phyloP scores from a whole-genome alignment of 2,113 vertebrate genomes.

The Pogonocichla stellata region DNA sequence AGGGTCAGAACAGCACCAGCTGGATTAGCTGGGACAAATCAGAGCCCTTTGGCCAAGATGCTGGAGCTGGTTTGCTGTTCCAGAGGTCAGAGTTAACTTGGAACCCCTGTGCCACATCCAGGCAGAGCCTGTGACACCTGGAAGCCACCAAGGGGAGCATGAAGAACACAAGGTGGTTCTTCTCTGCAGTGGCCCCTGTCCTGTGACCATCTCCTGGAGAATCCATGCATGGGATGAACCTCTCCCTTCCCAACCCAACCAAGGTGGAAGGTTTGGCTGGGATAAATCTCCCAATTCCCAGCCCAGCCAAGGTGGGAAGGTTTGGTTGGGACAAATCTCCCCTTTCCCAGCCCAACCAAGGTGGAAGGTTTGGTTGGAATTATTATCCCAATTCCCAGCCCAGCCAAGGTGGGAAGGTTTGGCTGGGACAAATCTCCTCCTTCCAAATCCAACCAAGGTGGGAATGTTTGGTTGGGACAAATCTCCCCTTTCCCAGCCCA shows the following conservation, averaged over 20 bases:
- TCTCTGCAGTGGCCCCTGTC: not conserved
- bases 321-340: fast-evolving
- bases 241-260: too few relatives aligned
- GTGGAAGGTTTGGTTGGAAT: not conserved
- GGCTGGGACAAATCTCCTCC: fast-evolving
- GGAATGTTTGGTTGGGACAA: not conserved
- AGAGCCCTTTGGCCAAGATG: not conserved
- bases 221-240: not conserved
- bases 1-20: not conserved
- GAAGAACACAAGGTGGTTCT: not conserved
- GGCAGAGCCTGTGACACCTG: not conserved
- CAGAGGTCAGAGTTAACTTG: not conserved
- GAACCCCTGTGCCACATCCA: not conserved
- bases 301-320: fast-evolving
- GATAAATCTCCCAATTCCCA: fast-evolving
- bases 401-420: not conserved
- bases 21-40: not conserved
- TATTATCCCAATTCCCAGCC: not conserved
- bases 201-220: not conserved
- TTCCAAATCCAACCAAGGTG: not conserved
- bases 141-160: fast-evolving
- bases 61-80: not conserved
- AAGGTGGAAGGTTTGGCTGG: not conserved
- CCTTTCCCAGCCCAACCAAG: not conserved
- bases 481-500: not conserved